phyloP scores from a whole-genome alignment of 1,140 invertebrate genomes.

The Philopotamus ludificatus region DNA sequence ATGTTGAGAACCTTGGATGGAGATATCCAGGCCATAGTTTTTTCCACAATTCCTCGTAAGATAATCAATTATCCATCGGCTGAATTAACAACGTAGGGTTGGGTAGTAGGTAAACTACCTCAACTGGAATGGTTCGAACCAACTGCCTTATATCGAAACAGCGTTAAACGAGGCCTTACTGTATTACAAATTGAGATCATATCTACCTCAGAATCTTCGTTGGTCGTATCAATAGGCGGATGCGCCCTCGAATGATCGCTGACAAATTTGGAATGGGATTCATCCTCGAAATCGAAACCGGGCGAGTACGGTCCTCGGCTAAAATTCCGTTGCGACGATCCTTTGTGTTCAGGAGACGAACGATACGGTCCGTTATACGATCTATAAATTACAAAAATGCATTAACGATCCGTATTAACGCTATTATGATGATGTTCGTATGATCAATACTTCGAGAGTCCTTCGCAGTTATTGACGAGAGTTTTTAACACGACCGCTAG shows the following conservation, averaged over 20 bases:
- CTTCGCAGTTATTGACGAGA: conserved; percentile 94
- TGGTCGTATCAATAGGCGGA: conserved; percentile 49
- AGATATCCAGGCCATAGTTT: no score
- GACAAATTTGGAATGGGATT: conserved; percentile 82
- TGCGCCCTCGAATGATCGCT: conserved; percentile 67
- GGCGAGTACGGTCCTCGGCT: conserved; percentile 73
- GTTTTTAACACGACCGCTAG: conserved; percentile 94
- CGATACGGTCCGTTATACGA: conserved; percentile 90
- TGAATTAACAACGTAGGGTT: no score
- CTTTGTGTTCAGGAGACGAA: conserved; percentile 82
- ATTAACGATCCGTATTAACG: not conserved
- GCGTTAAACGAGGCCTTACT: no score
- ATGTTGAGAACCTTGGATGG: no score
- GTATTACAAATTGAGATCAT: not conserved
- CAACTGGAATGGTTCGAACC: no score
- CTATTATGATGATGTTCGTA: not conserved
- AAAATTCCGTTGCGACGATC: conserved; percentile 79
- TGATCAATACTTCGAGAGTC: conserved; percentile 79
- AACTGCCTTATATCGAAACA: no score
- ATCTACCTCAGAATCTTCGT: conserved; percentile 80
- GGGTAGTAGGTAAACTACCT: no score
- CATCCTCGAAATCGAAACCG: conserved; percentile 84
- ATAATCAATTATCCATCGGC: no score
- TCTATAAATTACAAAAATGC: conserved; percentile 49
- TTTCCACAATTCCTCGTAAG: no score